Evolutionary conservation across 2,888 invertebrate genomes (phyloP), one percentile per base, ranked within the genome.

Genomic region (Polyommatus icarus): DNA sequence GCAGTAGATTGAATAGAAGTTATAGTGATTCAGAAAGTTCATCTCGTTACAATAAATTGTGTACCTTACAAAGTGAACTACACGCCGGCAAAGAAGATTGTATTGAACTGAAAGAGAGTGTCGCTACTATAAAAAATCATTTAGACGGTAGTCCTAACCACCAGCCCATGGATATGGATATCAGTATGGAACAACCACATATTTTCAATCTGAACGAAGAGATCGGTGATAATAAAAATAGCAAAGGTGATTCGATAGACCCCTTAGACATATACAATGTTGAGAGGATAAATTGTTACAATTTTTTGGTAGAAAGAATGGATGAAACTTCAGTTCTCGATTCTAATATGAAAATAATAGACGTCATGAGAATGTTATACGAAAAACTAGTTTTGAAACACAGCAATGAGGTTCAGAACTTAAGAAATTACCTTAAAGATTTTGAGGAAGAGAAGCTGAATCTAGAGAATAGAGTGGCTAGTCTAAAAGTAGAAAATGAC

Each of bases 81-180:
- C 85, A 89, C 73, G 93, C 91, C 3, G 90, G 93, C 6, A 86
- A 87, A 83, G 89, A 92, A 87, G 93, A 92, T 79, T 94, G 93
- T 80, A 89, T 89, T 79, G 89, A 87, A 81, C 83, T 93, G n/a
- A 90, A 90, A 76, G 90, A 93, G 84, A 90, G 91, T 82, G 90
- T 93, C 3, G 88, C 87, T 15, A 91, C 89, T 8, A 92, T 94
- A n/a, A 93, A 91, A 85, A 89, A 89, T 78, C 91, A 93, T 80
- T 85, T 93, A 59, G 90, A 92, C 71, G 85, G 86, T 78, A 88
- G 89, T 82, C 82, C 91, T 1, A 88, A 90, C 4, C 79, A 76
- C 10, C 86, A 87, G 78, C 81, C 82, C 59, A 87, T 89, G 88
- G 91, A 92, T 76, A 85, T 92, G 77, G 92, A 92, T 82, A 90